phyloP scores from a whole-genome alignment of 2,888 invertebrate genomes.

The Athetis lepigone region DNA sequence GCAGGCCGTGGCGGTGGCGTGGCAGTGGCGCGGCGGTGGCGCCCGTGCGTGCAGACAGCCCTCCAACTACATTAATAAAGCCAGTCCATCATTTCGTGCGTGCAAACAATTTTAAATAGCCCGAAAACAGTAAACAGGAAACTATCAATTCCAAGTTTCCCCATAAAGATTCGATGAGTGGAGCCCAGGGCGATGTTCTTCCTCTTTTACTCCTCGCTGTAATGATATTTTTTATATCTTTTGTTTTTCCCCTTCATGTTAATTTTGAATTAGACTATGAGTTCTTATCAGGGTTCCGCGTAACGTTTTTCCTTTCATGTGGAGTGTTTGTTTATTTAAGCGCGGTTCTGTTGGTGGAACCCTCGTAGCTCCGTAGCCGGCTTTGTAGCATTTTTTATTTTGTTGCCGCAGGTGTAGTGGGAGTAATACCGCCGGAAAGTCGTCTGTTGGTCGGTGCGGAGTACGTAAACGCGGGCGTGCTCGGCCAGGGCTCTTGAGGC shows the following conservation, averaged over 20 bases:
- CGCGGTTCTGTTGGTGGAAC: conserved; percentile 79
- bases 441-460: conserved; percentile 92
- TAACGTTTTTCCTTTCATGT: conserved; percentile 69
- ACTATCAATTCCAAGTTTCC: conserved; percentile 86
- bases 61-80: conserved; percentile 78
- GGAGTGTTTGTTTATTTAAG: conserved; percentile 77
- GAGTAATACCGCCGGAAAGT: conserved; percentile 92
- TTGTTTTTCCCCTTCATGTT: conserved; percentile 76
- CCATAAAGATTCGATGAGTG: conserved; percentile 85
- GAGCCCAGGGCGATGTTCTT: conserved; percentile 76
- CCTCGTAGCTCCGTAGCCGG: conserved; percentile 80
- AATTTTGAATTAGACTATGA: conserved; percentile 73
- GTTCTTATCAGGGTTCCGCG: conserved; percentile 69
- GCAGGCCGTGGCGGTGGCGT: conserved; percentile 24
- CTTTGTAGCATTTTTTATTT: conserved; percentile 89
- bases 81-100: conserved; percentile 82
- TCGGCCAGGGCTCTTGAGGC: conserved; percentile 89
- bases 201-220: conserved; percentile 75
- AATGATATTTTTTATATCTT: conserved; percentile 75
- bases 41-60: conserved; percentile 84
- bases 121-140: conserved; percentile 85
- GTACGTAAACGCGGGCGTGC: conserved; percentile 89
- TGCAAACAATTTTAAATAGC: conserved; percentile 85
- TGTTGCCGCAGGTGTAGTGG: conserved; percentile 92
- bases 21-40: conserved; percentile 71